Evolutionary conservation across 2,888 invertebrate species (phyloP).

Genomic region (Halictus ligatus): DNA sequence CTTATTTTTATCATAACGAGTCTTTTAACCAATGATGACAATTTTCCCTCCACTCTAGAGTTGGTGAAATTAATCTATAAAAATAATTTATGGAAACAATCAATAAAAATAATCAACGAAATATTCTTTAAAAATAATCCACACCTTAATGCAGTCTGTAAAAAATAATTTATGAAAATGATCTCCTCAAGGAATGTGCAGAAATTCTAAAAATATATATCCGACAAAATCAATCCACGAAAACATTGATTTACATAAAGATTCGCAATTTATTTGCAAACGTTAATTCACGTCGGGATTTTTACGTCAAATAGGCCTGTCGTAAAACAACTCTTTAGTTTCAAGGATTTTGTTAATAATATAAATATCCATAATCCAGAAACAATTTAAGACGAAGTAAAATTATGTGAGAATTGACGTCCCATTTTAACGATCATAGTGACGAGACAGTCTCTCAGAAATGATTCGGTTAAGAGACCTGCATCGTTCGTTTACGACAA

Average conservation of each 20-base stretch:
- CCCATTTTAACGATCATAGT: not conserved
- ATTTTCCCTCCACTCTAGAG: no score
- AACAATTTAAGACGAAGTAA: no score
- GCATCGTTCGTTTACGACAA: constrained; percentile 32
- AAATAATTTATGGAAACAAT: no score
- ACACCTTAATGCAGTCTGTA: no score
- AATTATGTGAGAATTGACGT: no score
- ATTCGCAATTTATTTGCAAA: not conserved
- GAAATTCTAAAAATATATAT: not conserved
- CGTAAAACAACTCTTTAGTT: not conserved
- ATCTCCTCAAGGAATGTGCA: not conserved
- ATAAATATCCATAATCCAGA: not conserved
- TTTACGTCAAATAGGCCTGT: not conserved
- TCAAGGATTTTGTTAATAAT: not conserved
- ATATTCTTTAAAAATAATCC: no score
- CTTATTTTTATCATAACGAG: no score
- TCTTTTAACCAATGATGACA: no score
- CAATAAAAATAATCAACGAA: no score
- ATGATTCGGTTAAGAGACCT: not conserved
- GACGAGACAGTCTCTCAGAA: not conserved
- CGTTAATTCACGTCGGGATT: not conserved
- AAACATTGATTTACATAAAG: not conserved
- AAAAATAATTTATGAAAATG: no score
- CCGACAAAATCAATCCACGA: not conserved
- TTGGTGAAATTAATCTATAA: no score